These are phyloP conservation scores for Geopemphigus sp. DNA, from an alignment of 1,140 invertebrate genomes.

Conservation along the genomic window DNA sequence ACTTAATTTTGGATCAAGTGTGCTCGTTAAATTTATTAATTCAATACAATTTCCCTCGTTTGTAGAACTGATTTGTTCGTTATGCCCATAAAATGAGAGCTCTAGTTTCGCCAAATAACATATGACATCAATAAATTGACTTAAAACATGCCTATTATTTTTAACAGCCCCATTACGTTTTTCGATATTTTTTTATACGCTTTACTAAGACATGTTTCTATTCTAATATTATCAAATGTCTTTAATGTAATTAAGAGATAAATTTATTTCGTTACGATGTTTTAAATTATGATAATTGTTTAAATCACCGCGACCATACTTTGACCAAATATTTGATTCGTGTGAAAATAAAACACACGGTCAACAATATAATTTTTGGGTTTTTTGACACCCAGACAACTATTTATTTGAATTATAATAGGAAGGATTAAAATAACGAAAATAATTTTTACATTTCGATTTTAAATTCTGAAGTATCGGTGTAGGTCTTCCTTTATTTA, in stretches of 20 bases:
- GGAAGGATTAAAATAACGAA: too few relatives aligned
- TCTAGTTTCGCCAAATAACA: slow-evolving; percentile 9
- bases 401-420: slow-evolving; percentile 2
- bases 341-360: slow-evolving; percentile 21
- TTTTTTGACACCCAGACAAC: not conserved
- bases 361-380: not conserved
- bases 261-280: not conserved
- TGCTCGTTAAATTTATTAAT: slow-evolving; percentile 56
- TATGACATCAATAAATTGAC: not conserved
- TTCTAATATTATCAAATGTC: slow-evolving; percentile 1
- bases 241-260: slow-evolving; percentile 1
- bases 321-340: not conserved
- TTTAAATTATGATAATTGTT: slow-evolving; percentile 31
- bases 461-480: not conserved
- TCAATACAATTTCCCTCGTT: slow-evolving; percentile 8
- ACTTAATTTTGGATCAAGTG: slow-evolving; percentile 53
- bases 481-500: slow-evolving; percentile 7
- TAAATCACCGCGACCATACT: not conserved
- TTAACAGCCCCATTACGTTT: not conserved
- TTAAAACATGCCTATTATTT: slow-evolving; percentile 17
- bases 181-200: slow-evolving; percentile 22
- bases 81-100: not conserved
- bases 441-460: too few relatives aligned
- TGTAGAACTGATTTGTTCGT: not conserved
- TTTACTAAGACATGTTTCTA: slow-evolving; percentile 1